Conservation (phyloP, 1,140 invertebrate genomes). For the Stratiolaelaps scimitus region DNA sequence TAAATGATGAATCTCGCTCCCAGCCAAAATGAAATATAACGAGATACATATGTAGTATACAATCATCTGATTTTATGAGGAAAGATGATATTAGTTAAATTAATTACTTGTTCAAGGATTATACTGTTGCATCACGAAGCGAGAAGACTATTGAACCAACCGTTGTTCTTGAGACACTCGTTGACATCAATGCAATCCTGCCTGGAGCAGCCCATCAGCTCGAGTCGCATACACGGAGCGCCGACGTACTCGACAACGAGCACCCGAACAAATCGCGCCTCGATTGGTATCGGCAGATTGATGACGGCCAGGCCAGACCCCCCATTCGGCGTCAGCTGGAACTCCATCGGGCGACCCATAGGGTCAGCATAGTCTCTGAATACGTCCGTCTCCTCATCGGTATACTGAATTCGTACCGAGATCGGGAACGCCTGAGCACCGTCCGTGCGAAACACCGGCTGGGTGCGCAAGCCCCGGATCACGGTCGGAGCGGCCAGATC, state of each 20-base stretch:
- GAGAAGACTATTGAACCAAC: background rate
- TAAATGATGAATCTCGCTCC: too few relatives aligned
- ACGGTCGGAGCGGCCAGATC: constrained; percentile 80
- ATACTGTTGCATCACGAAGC: too few relatives aligned
- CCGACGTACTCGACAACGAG: constrained; percentile 72
- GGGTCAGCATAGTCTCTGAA: constrained; percentile 82
- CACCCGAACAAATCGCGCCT: constrained; percentile 74
- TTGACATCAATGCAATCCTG: constrained; percentile 81
- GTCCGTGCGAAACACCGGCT: constrained; percentile 59
- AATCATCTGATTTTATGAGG: too few relatives aligned
- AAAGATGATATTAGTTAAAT: too few relatives aligned
- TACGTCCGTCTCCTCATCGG: constrained; percentile 71
- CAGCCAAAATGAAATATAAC: too few relatives aligned
- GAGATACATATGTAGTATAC: too few relatives aligned
- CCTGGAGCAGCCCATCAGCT: constrained; percentile 81
- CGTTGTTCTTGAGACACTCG: constrained; percentile 75
- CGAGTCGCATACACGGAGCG: constrained; percentile 75
- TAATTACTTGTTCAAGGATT: too few relatives aligned
- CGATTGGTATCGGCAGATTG: constrained; percentile 76
- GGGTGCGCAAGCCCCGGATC: constrained; percentile 72
- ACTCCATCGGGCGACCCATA: constrained; percentile 76
- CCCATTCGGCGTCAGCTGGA: constrained; percentile 58
- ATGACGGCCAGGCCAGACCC: constrained; percentile 67
- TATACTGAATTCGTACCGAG: constrained; percentile 70
- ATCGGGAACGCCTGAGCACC: constrained; percentile 70